Evolutionary conservation across 2,888 invertebrate species (phyloP), one percentile per base, ranked within the genome.

Genomic region (Leucophora obtusa): DNA sequence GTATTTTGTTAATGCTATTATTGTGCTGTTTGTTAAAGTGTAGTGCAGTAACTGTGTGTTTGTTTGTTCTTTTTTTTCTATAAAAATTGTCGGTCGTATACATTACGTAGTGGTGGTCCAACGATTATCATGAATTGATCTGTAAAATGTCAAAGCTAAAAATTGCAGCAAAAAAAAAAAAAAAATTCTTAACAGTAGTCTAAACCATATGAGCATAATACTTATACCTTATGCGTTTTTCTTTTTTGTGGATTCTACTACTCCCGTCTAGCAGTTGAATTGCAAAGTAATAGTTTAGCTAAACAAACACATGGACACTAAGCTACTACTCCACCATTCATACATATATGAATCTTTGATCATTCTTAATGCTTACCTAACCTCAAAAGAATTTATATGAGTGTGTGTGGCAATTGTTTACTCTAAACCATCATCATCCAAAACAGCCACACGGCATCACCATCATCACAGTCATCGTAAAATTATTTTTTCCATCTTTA

Each of bases 81-180:
- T 62, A 53, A 63, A 69, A 69, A 73, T 72, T 51, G 43, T 65
- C 35, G 33, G 35, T 69, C 63, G 80, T 81, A 81, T 81, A 81
- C 74, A 82, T 82, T 78, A 82, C 77, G 58, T 68, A 71, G 11
- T 74, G 87, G 87, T 87, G 87, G 87, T 87, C 87, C 87, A 79
- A 68, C 87, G 87, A 87, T 87, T 87, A 87, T 87, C 87, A 87
- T 87, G 87, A 87, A 87, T 87, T 87, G 87, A 87, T 87, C 87
- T 87, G 87, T 87, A 87, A 87, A 86, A 87, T 87, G 87, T 87
- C 87, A 87, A 87, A 87, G 87, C 86, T 85, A 86, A 86, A 62
- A 24, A 24, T 24, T 24, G 24, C 24, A 24, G 5, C 70, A 75
- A 70, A 38, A 63, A 38, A 38, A 24, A 33, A 11, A 10, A 24